A percentile compares a stretch with the other conserved stretches of the same genome.
Conservation (phyloP, 2,888 invertebrate species). For the Carcina quercana region DNA sequence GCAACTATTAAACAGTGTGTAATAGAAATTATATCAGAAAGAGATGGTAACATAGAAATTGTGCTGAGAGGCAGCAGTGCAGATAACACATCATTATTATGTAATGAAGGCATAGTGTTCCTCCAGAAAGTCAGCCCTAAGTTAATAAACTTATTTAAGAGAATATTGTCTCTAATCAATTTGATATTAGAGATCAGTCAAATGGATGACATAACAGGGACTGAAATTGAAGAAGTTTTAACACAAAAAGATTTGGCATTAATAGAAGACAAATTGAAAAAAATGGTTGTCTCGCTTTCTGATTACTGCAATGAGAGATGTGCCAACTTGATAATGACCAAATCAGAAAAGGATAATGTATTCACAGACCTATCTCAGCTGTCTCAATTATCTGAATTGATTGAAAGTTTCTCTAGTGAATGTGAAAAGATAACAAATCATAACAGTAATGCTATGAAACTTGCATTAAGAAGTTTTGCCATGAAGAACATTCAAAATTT, state of each 20-base stretch:
- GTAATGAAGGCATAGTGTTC: constrained; percentile 81
- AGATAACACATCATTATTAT: constrained; percentile 71
- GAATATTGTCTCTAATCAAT: constrained; percentile 83
- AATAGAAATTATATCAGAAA: constrained; percentile 78
- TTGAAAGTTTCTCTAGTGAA: constrained; percentile 84
- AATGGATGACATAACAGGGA: constrained; percentile 71
- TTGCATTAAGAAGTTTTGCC: constrained; percentile 90
- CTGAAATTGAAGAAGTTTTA: constrained; percentile 81
- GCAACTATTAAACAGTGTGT: constrained; percentile 91
- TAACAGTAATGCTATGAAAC: constrained; percentile 84
- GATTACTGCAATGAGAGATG: constrained; percentile 95
- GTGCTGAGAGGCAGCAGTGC: constrained; percentile 59
- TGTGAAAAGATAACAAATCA: constrained; percentile 85
- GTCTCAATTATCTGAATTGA: constrained; percentile 82
- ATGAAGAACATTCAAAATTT: constrained; percentile 93
- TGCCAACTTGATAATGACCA: constrained; percentile 89
- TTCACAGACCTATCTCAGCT: constrained; percentile 85
- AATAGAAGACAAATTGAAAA: constrained; percentile 81
- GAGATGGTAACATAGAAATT: constrained; percentile 61
- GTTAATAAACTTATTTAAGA: constrained; percentile 79
- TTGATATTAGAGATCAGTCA: constrained; percentile 85
- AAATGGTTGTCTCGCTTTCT: constrained; percentile 87
- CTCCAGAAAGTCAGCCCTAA: constrained; percentile 79
- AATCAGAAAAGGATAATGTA: constrained; percentile 79
- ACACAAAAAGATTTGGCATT: constrained; percentile 79